Evolutionary conservation across 1,140 invertebrate species (phyloP).

Genomic region (Pristionchus pacificus): DNA sequence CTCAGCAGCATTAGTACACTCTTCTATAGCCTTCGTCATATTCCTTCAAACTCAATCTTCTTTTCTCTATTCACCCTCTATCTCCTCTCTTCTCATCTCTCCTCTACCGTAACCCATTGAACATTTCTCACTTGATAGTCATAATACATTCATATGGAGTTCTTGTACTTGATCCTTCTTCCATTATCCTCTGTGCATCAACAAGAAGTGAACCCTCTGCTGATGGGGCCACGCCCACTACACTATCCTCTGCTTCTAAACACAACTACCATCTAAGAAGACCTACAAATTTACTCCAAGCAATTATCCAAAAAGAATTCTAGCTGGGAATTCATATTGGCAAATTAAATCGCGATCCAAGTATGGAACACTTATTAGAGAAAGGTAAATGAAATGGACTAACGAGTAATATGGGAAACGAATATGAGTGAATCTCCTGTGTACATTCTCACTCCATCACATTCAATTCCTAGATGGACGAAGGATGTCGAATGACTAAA

Average conservation of each 20-base stretch:
- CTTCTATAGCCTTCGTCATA: constrained; percentile 7
- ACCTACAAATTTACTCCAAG: too few relatives aligned
- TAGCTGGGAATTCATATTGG: constrained; percentile 18
- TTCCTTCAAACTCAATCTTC: not conserved
- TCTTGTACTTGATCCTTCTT: not conserved
- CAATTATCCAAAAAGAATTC: constrained; percentile 17
- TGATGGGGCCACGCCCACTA: constrained; percentile 13
- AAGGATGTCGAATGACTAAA: too few relatives aligned
- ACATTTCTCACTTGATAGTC: not conserved
- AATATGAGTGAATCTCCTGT: not conserved
- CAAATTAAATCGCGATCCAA: constrained; percentile 11
- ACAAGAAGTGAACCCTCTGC: constrained; percentile 17
- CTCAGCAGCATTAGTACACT: constrained; percentile 7
- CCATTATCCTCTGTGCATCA: constrained; percentile 11
- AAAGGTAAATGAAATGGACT: constrained; percentile 1
- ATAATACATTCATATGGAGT: constrained; percentile 16
- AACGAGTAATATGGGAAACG: not conserved
- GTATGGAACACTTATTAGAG: constrained; percentile 9
- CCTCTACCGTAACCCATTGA: too few relatives aligned
- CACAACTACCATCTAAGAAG: not conserved
- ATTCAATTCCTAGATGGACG: not conserved
- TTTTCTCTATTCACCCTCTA: too few relatives aligned
- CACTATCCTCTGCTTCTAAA: constrained; percentile 22
- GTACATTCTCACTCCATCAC: not conserved
- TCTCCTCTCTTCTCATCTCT: too few relatives aligned